Conservation (phyloP, 2,113 vertebrate genomes). For the Procavia capensis region DNA sequence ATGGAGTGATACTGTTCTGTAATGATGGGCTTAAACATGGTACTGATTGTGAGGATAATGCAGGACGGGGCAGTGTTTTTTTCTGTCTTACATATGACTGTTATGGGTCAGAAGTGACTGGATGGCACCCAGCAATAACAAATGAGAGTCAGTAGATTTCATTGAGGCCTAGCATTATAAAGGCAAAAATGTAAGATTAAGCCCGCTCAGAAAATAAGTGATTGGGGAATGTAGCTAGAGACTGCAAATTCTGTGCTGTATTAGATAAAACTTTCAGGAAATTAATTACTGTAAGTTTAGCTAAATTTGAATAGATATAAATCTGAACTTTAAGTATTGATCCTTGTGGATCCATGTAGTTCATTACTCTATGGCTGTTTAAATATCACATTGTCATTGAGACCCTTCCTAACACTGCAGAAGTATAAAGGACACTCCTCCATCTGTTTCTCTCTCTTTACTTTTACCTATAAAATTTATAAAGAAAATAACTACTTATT, state of each 20-base stretch:
- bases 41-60: no score
- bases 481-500: background rate
- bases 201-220: background rate
- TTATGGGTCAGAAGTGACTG: no score
- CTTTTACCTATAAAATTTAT: background rate
- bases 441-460: background rate
- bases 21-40: no score
- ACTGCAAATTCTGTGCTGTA: background rate
- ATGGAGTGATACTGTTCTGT: no score
- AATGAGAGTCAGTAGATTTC: no score
- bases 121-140: no score
- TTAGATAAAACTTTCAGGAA: background rate
- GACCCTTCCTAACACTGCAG: background rate
- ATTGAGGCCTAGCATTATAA: background rate
- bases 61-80: no score
- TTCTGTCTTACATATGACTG: no score
- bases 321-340: background rate
- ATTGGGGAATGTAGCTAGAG: background rate
- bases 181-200: background rate
- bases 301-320: constrained; percentile 32
- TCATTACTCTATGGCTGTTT: background rate
- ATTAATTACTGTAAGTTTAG: background rate
- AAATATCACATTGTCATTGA: background rate
- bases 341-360: background rate
- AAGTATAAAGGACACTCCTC: background rate